Evolutionary conservation across 2,113 vertebrate species (phyloP).

Genomic region (Turnix velox): DNA sequence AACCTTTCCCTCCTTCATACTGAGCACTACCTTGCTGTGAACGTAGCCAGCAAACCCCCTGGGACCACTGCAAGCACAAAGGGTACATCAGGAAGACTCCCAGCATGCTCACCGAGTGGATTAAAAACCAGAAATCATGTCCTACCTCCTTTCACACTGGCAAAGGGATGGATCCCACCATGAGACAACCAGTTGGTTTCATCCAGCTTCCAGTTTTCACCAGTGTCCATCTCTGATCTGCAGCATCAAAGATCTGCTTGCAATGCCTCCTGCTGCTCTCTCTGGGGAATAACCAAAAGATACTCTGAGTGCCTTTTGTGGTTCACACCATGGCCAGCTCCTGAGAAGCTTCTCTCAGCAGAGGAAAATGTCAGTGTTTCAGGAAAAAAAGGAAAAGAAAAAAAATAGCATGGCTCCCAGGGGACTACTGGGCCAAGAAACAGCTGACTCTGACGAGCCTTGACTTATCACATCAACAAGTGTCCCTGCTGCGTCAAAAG

Average conservation of each 20-base stretch:
- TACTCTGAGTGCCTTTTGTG: not conserved
- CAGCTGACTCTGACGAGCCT: not conserved
- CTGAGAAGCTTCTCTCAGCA: not conserved
- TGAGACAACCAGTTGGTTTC: constrained; percentile 73
- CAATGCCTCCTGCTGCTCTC: not conserved
- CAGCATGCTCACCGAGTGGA: not conserved
- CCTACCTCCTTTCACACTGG: constrained; percentile 65
- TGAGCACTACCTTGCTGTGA: not conserved
- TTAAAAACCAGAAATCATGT: not conserved
- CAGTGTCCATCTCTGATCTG: constrained; percentile 70
- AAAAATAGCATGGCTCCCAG: not conserved
- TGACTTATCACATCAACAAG: not conserved
- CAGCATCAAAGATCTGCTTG: constrained; percentile 42
- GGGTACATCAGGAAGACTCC: not conserved
- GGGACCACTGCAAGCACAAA: not conserved
- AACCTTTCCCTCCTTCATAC: not conserved
- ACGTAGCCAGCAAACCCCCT: not conserved
- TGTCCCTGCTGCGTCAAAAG: not conserved
- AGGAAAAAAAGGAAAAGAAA: not conserved
- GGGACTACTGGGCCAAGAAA: not conserved
- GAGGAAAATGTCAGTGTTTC: not conserved
- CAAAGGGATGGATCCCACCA: constrained; percentile 68
- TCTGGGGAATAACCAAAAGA: constrained; percentile 51
- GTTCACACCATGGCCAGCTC: not conserved
- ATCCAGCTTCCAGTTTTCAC: constrained; percentile 75